These are phyloP conservation scores for Zaprionus obscuricornis DNA, from an alignment of 2,888 invertebrate genomes.

Conservation along the genomic window DNA sequence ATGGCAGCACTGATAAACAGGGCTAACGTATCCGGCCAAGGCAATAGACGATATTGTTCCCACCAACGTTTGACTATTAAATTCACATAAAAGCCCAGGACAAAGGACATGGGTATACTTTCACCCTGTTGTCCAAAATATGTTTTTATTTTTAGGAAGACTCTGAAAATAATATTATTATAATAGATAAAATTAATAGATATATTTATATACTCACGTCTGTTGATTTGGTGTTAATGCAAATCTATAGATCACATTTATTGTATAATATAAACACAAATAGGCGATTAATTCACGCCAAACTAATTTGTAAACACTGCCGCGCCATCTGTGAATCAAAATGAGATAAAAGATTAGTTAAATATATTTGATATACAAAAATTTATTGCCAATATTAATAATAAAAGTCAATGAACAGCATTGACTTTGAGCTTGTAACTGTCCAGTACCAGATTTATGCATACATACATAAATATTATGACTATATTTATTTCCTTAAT, in stretches of 20 bases:
- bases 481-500: constrained; percentile 34
- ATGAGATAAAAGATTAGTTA: constrained; percentile 65
- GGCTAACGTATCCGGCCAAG: constrained; percentile 97
- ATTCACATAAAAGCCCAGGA: constrained; percentile 96
- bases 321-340: constrained; percentile 91
- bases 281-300: constrained; percentile 96
- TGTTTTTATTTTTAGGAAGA: constrained; percentile 92
- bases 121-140: constrained; percentile 95
- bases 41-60: constrained; percentile 96
- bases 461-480: too few species aligned
- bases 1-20: constrained; percentile 96
- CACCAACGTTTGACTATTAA: constrained; percentile 97
- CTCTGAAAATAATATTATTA: constrained; percentile 84
- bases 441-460: constrained; percentile 31
- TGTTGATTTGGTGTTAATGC: constrained; percentile 91
- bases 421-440: constrained; percentile 32
- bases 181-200: background rate
- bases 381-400: constrained; percentile 7
- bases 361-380: constrained; percentile 9
- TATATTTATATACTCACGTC: constrained; percentile 85
- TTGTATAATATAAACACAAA: constrained; percentile 92
- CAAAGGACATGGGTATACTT: constrained; percentile 97
- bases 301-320: constrained; percentile 97
- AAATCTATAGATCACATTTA: constrained; percentile 94
- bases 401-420: constrained; percentile 3